Base-by-base conservation (phyloP, 2,797 vertebrate species). In the Emys orbicularis region DNA sequence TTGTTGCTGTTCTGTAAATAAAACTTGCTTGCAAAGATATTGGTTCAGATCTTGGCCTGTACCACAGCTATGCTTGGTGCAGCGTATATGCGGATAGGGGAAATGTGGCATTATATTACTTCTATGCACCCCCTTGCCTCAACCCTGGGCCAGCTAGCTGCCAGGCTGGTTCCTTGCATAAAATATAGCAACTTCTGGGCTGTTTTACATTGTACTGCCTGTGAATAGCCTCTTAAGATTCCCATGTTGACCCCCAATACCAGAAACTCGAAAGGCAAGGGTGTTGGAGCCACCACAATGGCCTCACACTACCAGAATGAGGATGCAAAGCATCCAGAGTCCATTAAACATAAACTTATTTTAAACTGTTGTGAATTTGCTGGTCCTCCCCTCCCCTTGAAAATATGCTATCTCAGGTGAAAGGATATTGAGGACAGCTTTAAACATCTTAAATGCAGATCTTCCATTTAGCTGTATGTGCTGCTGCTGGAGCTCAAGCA, bases 71-170 rank as follows among this genome's bases (percentile, higher is more conserved):
- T 76, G 23, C 25, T 47, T 76, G 25, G 41, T 27, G 41, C 44
- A 76, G 72, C 25, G 47, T 76, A 29, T 76, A 44, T 47, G 44
- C 47, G 41, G 23, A 8, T 29, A 76, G 37, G 6, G 25, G 41
- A 47, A 76, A 47, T 4, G 25, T 47, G 27, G 8, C 72, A 44
- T 44, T 41, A 6, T 44, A 18, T 44, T 74, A 44, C 12, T 80
- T 91, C 37, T 59, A 25, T 59, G 5, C 2, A 4, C 90, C 84
- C 2, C 27, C 4, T 65, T 65, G 8, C 34, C 18, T 21, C 72
- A 8, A 23, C 82, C 31, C 23, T 92, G 31, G 68, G 84, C 53
- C 27, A 81, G 34, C 27, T 4, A 76, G 12, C 0, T 0, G 0
- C 27, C 90, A 5, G 81, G 65, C 13, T 86, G 29, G 19, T 80